A percentile compares a stretch with the other conserved stretches of the same genome.
phyloP scores from a whole-genome alignment of 1,140 invertebrate species.

The Babylonia areolata region DNA sequence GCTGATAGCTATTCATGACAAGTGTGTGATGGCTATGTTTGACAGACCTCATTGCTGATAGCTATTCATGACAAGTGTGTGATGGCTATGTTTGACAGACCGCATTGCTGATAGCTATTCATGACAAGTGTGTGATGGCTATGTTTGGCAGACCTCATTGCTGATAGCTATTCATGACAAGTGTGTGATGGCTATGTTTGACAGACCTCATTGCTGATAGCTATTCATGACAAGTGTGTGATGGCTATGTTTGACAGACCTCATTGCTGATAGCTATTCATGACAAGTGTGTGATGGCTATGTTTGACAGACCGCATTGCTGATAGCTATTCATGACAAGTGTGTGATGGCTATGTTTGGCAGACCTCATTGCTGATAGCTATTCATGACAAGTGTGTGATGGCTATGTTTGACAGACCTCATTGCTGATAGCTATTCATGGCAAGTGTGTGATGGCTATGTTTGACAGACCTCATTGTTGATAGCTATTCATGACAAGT shows the following conservation, averaged over 20 bases:
- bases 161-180: no score
- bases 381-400: no score
- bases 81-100: constrained; percentile 73
- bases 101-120: no score
- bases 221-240: no score
- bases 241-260: constrained; percentile 75
- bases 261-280: no score
- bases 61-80: no score
- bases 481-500: no score
- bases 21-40: neutral
- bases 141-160: constrained; percentile 78
- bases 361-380: no score
- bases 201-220: constrained; percentile 82
- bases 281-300: neutral
- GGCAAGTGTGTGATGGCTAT: neutral
- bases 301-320: constrained; percentile 78
- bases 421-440: no score
- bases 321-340: no score
- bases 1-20: no score
- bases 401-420: constrained; percentile 75
- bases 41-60: constrained; percentile 81
- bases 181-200: neutral
- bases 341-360: neutral
- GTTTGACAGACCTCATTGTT: constrained; percentile 79
- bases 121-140: neutral